Evolutionary conservation across 2,113 vertebrate species (phyloP).

Genomic region (Osmerus mordax): DNA sequence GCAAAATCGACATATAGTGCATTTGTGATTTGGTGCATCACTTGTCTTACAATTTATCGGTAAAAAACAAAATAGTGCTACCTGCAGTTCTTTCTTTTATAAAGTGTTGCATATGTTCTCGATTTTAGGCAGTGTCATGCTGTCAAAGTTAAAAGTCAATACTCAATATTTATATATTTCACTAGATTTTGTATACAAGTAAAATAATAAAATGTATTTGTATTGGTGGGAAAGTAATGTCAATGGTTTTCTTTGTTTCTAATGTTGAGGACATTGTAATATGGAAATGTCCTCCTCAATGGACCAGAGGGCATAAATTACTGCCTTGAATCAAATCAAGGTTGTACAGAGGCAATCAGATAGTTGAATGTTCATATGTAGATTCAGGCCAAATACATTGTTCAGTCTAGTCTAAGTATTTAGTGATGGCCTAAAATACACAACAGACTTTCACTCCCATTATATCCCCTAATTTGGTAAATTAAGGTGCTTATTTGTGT

Average conservation of each 20-base stretch:
- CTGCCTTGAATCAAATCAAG: not conserved
- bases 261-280: not conserved
- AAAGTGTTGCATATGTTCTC: too few relatives aligned
- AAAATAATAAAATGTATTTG: too few relatives aligned
- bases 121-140: too few relatives aligned
- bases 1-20: too few relatives aligned
- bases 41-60: too few relatives aligned
- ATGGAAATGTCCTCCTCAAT: not conserved
- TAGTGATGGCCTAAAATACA: constrained; percentile 35
- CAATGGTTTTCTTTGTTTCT: too few relatives aligned
- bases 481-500: constrained; percentile 63
- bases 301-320: not conserved
- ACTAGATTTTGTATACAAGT: too few relatives aligned
- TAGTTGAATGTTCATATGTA: constrained; percentile 43
- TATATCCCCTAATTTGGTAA: constrained; percentile 64
- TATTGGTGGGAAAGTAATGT: not conserved
- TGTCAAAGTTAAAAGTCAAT: too few relatives aligned
- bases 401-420: constrained; percentile 50
- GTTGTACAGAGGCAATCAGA: constrained; percentile 8
- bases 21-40: too few relatives aligned
- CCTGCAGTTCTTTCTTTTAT: too few relatives aligned
- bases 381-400: constrained; percentile 42
- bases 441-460: constrained; percentile 37
- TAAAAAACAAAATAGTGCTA: too few relatives aligned
- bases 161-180: too few relatives aligned